Percentiles rank a stretch among this genome's conserved stretches.
These are phyloP conservation scores for Hedya salicella DNA, from an alignment of 2,888 invertebrate species.

Conservation along the genomic window DNA sequence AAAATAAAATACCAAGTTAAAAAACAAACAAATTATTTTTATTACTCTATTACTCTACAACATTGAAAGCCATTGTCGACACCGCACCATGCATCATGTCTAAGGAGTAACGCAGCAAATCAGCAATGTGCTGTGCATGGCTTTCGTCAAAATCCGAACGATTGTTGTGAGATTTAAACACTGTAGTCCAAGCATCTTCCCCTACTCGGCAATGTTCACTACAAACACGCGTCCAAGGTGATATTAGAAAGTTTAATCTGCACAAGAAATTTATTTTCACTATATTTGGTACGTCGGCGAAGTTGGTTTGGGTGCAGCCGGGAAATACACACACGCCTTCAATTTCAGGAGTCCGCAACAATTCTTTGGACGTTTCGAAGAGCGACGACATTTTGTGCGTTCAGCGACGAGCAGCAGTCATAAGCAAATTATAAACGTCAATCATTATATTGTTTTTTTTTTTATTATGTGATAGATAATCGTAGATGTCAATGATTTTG, in stretches of 20 bases:
- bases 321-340: conserved; percentile 15
- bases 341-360: conserved; percentile 11
- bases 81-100: neutral
- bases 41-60: neutral
- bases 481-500: no score
- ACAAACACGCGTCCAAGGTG: conserved; percentile 14
- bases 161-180: conserved; percentile 1
- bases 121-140: conserved; percentile 6
- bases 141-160: conserved; percentile 5
- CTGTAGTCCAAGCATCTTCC: conserved; percentile 14
- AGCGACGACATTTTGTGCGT: conserved; percentile 8
- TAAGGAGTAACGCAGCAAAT: neutral
- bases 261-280: conserved; percentile 8
- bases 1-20: neutral
- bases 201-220: conserved; percentile 13
- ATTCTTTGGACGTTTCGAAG: conserved; percentile 11
- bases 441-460: conserved; percentile 2
- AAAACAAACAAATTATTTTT: conserved; percentile 6
- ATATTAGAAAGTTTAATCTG: conserved; percentile 11
- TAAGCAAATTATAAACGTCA: conserved; percentile 14
- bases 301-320: conserved; percentile 12
- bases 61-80: neutral
- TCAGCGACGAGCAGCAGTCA: conserved; percentile 8
- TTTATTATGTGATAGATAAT: neutral
- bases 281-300: neutral